These are phyloP conservation scores for Cheilosia vulpina DNA, from an alignment of 2,888 invertebrate species.

Conservation along the genomic window DNA sequence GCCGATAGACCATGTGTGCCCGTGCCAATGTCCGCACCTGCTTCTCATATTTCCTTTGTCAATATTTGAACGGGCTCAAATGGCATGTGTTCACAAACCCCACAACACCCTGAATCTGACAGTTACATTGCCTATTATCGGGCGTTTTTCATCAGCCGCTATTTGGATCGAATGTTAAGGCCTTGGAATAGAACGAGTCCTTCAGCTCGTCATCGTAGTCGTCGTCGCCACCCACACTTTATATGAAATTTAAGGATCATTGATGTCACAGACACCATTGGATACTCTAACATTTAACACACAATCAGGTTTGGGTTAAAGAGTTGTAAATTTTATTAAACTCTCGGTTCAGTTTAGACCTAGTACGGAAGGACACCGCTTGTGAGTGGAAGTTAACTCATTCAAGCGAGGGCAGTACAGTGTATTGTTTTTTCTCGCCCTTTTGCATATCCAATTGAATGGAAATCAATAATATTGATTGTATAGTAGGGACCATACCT, in stretches of 20 bases:
- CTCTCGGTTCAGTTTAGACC: not conserved
- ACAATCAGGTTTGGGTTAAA: constrained; percentile 65
- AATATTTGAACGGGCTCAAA: constrained; percentile 63
- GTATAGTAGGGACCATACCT: constrained; percentile 9
- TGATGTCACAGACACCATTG: constrained; percentile 59
- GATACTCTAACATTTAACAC: constrained; percentile 63
- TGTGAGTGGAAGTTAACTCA: constrained; percentile 39
- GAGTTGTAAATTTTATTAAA: constrained; percentile 51
- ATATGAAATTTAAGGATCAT: constrained; percentile 68
- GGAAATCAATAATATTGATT: constrained; percentile 69
- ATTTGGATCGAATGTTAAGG: constrained; percentile 60
- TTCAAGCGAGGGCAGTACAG: constrained; percentile 30
- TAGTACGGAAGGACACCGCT: constrained; percentile 38
- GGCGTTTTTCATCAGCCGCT: constrained; percentile 19
- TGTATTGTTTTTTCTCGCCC: not conserved
- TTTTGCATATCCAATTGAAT: constrained; percentile 43
- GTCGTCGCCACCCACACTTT: constrained; percentile 22
- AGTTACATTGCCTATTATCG: constrained; percentile 49
- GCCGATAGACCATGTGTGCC: not conserved
- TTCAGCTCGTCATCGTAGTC: constrained; percentile 25
- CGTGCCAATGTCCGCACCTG: constrained; percentile 38
- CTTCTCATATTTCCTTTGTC: constrained; percentile 41
- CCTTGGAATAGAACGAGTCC: constrained; percentile 39
- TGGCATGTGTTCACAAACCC: constrained; percentile 20
- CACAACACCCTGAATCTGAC: constrained; percentile 43